Conservation (phyloP, 1,140 invertebrate genomes). For the Branchinecta lindahli region DNA sequence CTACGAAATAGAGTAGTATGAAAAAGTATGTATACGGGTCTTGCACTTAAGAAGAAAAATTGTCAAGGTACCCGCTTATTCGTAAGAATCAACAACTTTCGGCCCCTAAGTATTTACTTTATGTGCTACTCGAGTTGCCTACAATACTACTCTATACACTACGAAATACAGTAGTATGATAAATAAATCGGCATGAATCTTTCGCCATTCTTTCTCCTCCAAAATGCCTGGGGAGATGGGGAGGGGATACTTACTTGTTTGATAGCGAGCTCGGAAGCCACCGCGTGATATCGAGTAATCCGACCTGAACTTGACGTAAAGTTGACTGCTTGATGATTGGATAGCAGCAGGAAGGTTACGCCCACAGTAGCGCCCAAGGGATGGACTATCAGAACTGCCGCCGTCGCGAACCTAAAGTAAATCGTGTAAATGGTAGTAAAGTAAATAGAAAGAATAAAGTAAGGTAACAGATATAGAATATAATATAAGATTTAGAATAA, state of each 20-base stretch:
- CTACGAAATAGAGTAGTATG: too few relatives aligned
- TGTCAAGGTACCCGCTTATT: too few relatives aligned
- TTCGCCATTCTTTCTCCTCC: too few relatives aligned
- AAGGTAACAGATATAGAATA: background rate
- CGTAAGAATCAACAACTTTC: too few relatives aligned
- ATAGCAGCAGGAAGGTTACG: slow-evolving; percentile 35
- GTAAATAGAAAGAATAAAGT: slow-evolving; percentile 13
- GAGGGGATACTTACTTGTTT: slow-evolving; percentile 26
- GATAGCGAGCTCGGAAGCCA: slow-evolving; percentile 48
- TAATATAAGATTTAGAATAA: background rate
- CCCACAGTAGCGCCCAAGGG: slow-evolving; percentile 51
- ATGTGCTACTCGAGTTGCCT: too few relatives aligned
- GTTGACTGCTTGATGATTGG: slow-evolving; percentile 41
- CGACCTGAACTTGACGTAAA: slow-evolving; percentile 48
- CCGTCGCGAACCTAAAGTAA: slow-evolving; percentile 52
- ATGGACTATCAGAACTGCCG: slow-evolving; percentile 37
- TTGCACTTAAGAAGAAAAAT: too few relatives aligned
- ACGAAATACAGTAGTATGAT: too few relatives aligned
- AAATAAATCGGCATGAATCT: too few relatives aligned
- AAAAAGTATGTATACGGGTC: too few relatives aligned
- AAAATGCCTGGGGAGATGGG: background rate
- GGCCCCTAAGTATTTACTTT: too few relatives aligned
- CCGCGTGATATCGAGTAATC: slow-evolving; percentile 36
- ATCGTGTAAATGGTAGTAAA: slow-evolving; percentile 4
- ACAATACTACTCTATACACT: too few relatives aligned